Base-by-base conservation (phyloP, 2,113 vertebrate species). In the Lontra canadensis region DNA sequence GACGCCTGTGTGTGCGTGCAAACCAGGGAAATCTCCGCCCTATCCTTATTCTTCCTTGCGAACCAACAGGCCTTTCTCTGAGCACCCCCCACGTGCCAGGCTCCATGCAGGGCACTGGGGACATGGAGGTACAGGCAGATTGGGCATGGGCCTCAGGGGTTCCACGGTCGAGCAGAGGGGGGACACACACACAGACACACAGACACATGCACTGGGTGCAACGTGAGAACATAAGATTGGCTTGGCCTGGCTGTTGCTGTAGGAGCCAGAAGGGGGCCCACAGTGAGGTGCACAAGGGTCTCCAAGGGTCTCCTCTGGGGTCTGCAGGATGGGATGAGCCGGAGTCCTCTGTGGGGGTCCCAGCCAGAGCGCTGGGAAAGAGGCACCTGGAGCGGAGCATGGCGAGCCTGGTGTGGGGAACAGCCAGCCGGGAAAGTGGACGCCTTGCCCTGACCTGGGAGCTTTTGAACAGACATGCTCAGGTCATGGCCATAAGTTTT, bases 1-100 rank as follows among this genome's bases (percentile, higher is more conserved):
- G 6, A 26, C 18, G 31, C 47, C 73, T 4, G 4, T 0, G 47
- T 34, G 61, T n/a, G 83, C 59, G 4, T 6, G 20, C 63, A 34
- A 31, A 21, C 61, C 65, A 21, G 34, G 65, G 80, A 61, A 82
- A 36, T 39, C 82, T 86, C 55, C 0, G 0, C 76, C 20, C 26
- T 26, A 10, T 25, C 63, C 21, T 49, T 93, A 74, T 79, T 42
- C 74, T 92, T 74, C 44, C 36, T 26, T 80, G 57, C 5, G 13
- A 96, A 49, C 69, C 86, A 65, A 59, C 42, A 65, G 74, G 57
- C 63, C 76, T 97, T 95, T 96, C 74, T 80, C 84, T 65, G 73
- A 89, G 42, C 15, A 21, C 17, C 36, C 36, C n/a, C 59, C 52
- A 31, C 0, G 4, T 25, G 25, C 7, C 67, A 81, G 90, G 67